Base-by-base conservation (phyloP, 37 sponge, comb jelly and placozoan genomes). In the Cladorhizidae sp. region DNA sequence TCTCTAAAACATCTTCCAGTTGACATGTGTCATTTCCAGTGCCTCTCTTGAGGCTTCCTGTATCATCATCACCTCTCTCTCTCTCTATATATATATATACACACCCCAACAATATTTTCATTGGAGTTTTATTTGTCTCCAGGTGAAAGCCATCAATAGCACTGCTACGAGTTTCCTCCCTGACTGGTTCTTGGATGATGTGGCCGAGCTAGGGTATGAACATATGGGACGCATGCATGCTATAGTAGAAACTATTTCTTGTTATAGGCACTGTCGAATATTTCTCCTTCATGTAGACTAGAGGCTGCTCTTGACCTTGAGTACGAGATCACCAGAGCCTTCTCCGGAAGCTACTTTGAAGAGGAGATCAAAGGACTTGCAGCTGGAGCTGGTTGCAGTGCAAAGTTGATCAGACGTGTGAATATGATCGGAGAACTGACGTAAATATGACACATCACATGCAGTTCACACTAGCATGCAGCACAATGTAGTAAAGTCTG, bases 361-460 rank as follows among this genome's bases (percentile, higher is more conserved):
- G 90, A 90, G 51, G 95, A 94, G 72, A 84, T 94, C 49, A 84
- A 84, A 35, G 95, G 95, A 12, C 62, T 94, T 0, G 91, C 91
- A 36, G 95, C 75, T 65, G 85, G 76, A 26, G 55, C 76, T 64
- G 95, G 91, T 57, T 67, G 65, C 32, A 78, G 87, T 28, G 69
- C 71, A n/a, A 90, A 84, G 72, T 79, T 39, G 25, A 86, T 94
- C 40, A 63, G 89, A 62, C 64, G 91, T 15, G 87, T 94, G 29
- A 91, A 94, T 70, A 87, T 94, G 95, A 87, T 94, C 64, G 95
- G 95, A 70, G 95, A 94, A 67, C 88, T 94, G 5, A 94, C 95
- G 94, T 93, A 17, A 84, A 90, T 74, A 6, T 37, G 1, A 9
- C 20, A 52, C 14, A 57, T n/a, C n/a, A n/a, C n/a, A n/a, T n/a